These are phyloP conservation scores for Drosophila sechellia DNA, from an alignment of 1,140 invertebrate genomes.

Conservation along the genomic window DNA sequence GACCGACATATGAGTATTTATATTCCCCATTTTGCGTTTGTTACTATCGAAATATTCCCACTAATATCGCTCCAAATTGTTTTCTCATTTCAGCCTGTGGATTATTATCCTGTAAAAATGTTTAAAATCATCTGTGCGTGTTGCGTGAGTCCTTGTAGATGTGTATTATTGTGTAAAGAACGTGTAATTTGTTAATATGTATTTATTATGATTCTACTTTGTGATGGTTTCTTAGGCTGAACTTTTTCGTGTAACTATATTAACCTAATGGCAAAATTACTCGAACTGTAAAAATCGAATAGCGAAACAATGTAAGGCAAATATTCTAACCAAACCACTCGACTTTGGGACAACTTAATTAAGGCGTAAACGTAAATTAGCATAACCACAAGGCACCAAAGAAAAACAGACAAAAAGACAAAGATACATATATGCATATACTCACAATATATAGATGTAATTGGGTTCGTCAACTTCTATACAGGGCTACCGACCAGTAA, in stretches of 20 bases:
- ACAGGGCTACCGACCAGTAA: slow-evolving; percentile 73
- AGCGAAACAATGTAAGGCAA: slow-evolving; percentile 65
- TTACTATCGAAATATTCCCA: not conserved
- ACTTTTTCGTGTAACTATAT: slow-evolving; percentile 70
- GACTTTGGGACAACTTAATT: slow-evolving; percentile 60
- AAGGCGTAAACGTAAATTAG: slow-evolving; percentile 58
- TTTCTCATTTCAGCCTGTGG: slow-evolving; percentile 46
- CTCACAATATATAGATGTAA: slow-evolving; percentile 29
- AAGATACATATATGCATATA: slow-evolving; percentile 18
- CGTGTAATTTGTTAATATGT: slow-evolving; percentile 64
- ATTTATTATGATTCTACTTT: slow-evolving; percentile 77
- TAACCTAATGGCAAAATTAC: slow-evolving; percentile 57
- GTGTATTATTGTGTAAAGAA: slow-evolving; percentile 45
- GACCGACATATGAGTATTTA: slow-evolving; percentile 38
- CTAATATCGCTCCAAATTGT: slow-evolving; percentile 33
- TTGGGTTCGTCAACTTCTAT: slow-evolving; percentile 63
- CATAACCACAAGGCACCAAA: slow-evolving; percentile 63
- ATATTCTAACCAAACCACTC: slow-evolving; percentile 65
- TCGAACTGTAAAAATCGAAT: slow-evolving; percentile 56
- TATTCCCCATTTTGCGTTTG: slow-evolving; percentile 20
- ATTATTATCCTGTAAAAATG: slow-evolving; percentile 59
- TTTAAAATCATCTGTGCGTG: slow-evolving; percentile 38
- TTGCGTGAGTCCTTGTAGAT: slow-evolving; percentile 35
- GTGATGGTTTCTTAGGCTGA: slow-evolving; percentile 82
- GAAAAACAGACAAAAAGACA: slow-evolving; percentile 5